Evolutionary conservation across 2,113 vertebrate genomes (phyloP).

Genomic region (Cnemophilus loriae): DNA sequence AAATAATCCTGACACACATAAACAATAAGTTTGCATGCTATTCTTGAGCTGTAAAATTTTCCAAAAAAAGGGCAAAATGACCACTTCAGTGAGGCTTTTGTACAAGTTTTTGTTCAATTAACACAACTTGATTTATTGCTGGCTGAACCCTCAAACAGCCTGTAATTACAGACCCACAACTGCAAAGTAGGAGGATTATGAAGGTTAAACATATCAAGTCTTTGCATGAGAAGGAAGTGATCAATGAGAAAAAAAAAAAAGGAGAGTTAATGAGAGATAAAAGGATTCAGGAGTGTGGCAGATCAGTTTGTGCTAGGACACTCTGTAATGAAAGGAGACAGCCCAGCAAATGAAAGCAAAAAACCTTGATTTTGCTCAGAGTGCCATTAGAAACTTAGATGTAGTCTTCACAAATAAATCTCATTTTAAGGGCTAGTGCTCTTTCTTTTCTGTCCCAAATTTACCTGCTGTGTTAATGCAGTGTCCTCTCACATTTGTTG

Average conservation of each 20-base stretch:
- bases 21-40: not conserved
- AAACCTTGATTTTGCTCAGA: constrained; percentile 2
- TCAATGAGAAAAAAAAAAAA: not conserved
- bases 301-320: not conserved
- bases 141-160: not conserved
- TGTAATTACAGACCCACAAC: constrained; percentile 15
- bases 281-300: not conserved
- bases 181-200: constrained; percentile 24
- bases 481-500: not conserved
- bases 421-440: constrained; percentile 13
- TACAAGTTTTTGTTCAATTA: not conserved
- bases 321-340: constrained; percentile 54
- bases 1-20: not conserved
- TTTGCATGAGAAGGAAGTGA: constrained; percentile 36
- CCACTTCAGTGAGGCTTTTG: not conserved
- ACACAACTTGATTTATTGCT: not conserved
- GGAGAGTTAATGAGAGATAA: constrained; percentile 10
- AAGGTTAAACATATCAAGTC: constrained; percentile 38
- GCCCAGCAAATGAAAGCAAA: constrained; percentile 34
- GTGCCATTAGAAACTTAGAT: not conserved
- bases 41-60: not conserved
- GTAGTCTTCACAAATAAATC: constrained; percentile 16
- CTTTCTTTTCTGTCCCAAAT: not conserved
- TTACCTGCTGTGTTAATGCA: constrained; percentile 17
- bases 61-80: not conserved